Evolutionary conservation across 2,113 vertebrate genomes (phyloP).

Genomic region (Neolamprologus cancellatus): DNA sequence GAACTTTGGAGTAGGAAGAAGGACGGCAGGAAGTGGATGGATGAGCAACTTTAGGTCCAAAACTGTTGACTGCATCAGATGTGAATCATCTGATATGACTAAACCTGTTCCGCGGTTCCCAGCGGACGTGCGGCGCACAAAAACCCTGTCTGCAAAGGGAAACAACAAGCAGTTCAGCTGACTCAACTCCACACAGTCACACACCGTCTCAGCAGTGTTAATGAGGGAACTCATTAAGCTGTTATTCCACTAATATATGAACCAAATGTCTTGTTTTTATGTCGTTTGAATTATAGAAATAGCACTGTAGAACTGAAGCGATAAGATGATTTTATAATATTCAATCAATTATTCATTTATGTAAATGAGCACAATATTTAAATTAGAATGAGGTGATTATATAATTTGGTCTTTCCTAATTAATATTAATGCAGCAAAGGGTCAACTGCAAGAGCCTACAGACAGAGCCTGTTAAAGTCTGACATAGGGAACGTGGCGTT

Average conservation of each 20-base stretch:
- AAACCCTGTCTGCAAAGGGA: background rate
- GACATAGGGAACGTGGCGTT: fast-evolving
- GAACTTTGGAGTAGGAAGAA: background rate
- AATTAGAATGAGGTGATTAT: background rate
- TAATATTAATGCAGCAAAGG: background rate
- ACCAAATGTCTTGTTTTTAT: background rate
- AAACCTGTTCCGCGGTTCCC: background rate
- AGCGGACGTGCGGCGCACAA: background rate
- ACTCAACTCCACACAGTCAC: slow-evolving; percentile 11
- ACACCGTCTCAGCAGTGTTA: background rate
- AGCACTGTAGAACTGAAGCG: fast-evolving
- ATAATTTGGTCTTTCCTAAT: background rate
- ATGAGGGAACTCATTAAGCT: slow-evolving; percentile 15
- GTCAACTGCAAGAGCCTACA: background rate
- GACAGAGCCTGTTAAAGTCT: background rate
- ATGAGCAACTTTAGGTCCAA: background rate
- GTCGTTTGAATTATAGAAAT: background rate
- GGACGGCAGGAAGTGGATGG: background rate
- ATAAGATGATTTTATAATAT: background rate
- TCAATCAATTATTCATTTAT: background rate
- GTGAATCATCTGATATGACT: background rate
- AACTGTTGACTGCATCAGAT: background rate
- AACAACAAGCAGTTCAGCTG: background rate
- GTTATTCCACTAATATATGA: background rate
- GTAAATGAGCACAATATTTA: background rate